phyloP scores from a whole-genome alignment of 2,888 invertebrate genomes.

The Machimus atricapillus region DNA sequence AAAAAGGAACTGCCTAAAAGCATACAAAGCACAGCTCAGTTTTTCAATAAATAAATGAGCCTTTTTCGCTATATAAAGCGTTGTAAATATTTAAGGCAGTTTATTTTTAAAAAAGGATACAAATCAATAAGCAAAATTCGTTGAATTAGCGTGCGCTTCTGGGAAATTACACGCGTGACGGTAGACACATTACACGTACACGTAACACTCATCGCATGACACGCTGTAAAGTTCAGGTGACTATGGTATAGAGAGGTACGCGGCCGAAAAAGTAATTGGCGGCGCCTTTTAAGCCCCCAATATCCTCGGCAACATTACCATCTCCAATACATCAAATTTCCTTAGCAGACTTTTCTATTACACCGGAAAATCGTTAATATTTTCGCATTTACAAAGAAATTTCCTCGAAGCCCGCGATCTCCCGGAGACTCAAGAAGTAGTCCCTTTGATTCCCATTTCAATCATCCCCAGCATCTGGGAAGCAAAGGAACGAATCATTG shows the following conservation, averaged over 20 bases:
- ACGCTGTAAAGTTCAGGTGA: background rate
- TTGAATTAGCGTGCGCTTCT: background rate
- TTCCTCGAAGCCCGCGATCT: background rate
- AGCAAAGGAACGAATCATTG: background rate
- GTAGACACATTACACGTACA: background rate
- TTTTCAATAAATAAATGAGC: background rate
- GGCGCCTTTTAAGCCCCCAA: background rate
- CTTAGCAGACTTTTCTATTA: background rate
- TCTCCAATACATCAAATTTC: conserved; percentile 26
- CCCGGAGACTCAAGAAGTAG: background rate
- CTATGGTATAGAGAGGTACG: background rate
- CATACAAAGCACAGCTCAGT: background rate
- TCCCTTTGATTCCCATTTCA: background rate
- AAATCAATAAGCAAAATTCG: background rate
- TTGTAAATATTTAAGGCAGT: background rate
- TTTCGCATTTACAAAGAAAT: background rate
- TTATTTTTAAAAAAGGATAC: background rate
- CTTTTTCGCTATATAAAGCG: background rate
- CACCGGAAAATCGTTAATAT: conserved; percentile 20
- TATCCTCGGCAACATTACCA: conserved; percentile 4
- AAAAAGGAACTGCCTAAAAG: background rate
- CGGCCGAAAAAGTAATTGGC: background rate
- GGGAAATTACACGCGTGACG: background rate
- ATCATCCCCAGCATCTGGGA: background rate
- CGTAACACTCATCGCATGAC: background rate